Evolutionary conservation across 1,140 invertebrate genomes (phyloP).

Genomic region (Mercenaria mercenaria): DNA sequence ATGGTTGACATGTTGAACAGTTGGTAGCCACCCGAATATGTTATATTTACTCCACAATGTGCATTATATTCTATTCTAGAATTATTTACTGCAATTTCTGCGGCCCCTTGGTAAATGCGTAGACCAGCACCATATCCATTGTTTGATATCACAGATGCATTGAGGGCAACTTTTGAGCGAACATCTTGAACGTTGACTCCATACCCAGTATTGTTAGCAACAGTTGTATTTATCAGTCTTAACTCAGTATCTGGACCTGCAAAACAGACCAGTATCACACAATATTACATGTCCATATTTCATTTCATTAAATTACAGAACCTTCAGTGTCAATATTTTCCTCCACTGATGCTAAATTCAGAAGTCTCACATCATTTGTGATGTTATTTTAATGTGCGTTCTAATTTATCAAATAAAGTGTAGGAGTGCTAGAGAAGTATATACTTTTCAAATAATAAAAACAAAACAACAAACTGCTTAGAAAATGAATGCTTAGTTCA

Average conservation of each 20-base stretch:
- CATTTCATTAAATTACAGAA: no score
- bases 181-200: constrained; percentile 85
- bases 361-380: no score
- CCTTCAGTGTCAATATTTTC: no score
- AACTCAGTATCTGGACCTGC: constrained; percentile 81
- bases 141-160: constrained; percentile 78
- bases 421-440: no score
- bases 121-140: constrained; percentile 85
- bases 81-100: constrained; percentile 83
- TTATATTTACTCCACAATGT: constrained; percentile 90
- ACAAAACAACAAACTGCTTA: no score
- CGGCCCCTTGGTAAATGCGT: constrained; percentile 83
- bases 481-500: no score
- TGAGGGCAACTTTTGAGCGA: constrained; percentile 81
- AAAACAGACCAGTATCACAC: constrained; percentile 64
- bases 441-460: no score
- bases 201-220: constrained; percentile 83
- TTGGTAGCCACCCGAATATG: constrained; percentile 95
- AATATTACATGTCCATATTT: no score
- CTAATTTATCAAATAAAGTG: no score
- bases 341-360: no score
- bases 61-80: constrained; percentile 80
- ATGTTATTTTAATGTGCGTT: no score
- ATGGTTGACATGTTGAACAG: constrained; percentile 94
- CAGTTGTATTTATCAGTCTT: constrained; percentile 78